Conservation (phyloP, 2,888 invertebrate genomes). For the Synanthedon formicaeformis region DNA sequence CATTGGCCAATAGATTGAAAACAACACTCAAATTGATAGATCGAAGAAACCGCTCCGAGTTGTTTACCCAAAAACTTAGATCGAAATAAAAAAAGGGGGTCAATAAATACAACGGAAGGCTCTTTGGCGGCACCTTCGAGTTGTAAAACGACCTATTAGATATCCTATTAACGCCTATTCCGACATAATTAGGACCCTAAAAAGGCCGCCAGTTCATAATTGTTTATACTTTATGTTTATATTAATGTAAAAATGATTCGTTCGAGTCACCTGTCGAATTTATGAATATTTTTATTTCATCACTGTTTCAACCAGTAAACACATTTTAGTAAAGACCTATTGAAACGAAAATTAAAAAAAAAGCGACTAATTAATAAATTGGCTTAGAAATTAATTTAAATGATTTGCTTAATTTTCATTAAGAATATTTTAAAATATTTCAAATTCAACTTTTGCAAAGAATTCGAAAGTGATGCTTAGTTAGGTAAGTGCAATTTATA, state of each 20-base stretch:
- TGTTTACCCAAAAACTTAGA: conserved; percentile 64
- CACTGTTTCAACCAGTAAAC: too few species aligned
- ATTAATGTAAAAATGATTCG: conserved; percentile 13
- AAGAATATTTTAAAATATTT: too few species aligned
- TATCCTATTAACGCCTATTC: conserved; percentile 68
- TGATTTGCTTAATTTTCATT: too few species aligned
- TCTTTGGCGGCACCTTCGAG: conserved; percentile 52
- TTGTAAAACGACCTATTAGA: conserved; percentile 61
- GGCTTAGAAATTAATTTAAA: too few species aligned
- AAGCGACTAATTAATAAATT: too few species aligned
- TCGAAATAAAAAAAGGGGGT: conserved; percentile 39
- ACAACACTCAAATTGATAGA: conserved; percentile 32
- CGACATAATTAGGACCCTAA: conserved; percentile 64
- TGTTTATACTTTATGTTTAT: conserved; percentile 48
- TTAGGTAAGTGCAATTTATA: too few species aligned
- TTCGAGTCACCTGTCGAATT: background rate
- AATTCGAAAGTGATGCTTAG: too few species aligned
- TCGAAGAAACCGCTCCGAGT: conserved; percentile 19
- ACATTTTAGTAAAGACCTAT: too few species aligned
- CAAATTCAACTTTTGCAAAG: too few species aligned
- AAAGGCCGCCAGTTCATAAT: conserved; percentile 36
- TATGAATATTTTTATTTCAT: too few species aligned
- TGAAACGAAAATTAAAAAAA: too few species aligned
- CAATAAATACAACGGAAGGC: conserved; percentile 58
- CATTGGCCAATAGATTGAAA: background rate